phyloP scores from a whole-genome alignment of 2,888 invertebrate species.

The Apodemia duryi region DNA sequence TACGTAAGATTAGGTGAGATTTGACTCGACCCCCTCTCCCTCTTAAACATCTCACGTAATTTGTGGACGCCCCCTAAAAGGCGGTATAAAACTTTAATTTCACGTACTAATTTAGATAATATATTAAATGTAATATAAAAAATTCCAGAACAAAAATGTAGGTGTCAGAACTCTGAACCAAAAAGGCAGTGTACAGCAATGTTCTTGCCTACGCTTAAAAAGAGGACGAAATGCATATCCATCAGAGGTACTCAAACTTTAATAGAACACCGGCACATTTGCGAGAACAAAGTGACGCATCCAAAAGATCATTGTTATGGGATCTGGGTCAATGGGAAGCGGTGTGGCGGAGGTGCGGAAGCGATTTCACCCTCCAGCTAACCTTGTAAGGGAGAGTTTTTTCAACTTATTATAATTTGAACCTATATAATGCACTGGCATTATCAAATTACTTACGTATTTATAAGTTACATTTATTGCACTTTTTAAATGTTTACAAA shows the following conservation, averaged over 20 bases:
- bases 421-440: no score
- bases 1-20: no score
- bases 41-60: no score
- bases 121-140: neutral
- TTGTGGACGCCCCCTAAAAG: no score
- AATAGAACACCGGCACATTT: constrained; percentile 42
- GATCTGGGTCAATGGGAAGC: constrained; percentile 35
- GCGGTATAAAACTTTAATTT: no score
- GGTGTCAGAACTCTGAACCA: constrained; percentile 1
- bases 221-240: constrained; percentile 29
- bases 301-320: constrained; percentile 56
- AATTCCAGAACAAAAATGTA: neutral
- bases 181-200: constrained; percentile 9
- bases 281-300: constrained; percentile 51
- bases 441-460: no score
- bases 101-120: no score
- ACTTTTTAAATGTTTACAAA: no score
- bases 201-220: constrained; percentile 18
- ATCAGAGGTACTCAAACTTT: constrained; percentile 43
- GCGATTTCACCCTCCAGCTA: constrained; percentile 27
- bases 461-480: no score
- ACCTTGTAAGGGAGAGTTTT: constrained; percentile 1
- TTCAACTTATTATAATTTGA: neutral
- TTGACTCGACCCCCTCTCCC: no score
- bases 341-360: constrained; percentile 42